Conservation (phyloP, 2,888 invertebrate species). For the Mellilla xanthometata region DNA sequence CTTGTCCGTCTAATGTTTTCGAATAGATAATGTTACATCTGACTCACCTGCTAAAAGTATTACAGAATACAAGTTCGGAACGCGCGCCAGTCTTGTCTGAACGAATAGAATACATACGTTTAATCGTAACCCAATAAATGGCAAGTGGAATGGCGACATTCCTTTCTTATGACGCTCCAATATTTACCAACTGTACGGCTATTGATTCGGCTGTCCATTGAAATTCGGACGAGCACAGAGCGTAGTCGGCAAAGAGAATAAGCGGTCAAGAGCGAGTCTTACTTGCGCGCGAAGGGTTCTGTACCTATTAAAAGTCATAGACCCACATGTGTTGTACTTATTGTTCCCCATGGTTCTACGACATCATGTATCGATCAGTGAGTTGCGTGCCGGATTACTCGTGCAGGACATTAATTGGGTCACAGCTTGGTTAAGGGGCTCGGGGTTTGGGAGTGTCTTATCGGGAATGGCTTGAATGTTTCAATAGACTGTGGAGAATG, state of each 20-base stretch:
- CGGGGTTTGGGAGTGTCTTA: slow-evolving; percentile 28
- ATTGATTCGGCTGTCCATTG: slow-evolving; percentile 47
- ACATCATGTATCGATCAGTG: slow-evolving; percentile 43
- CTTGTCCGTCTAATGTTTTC: too few species aligned
- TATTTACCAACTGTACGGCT: slow-evolving; percentile 47
- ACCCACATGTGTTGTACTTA: too few species aligned
- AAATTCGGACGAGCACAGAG: slow-evolving; percentile 34
- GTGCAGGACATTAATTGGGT: slow-evolving; percentile 60
- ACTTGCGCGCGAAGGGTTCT: too few species aligned
- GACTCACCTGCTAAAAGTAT: slow-evolving; percentile 19
- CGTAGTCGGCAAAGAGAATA: too few species aligned
- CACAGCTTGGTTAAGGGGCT: slow-evolving; percentile 40
- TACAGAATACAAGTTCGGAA: slow-evolving; percentile 25
- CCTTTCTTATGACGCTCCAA: slow-evolving; percentile 41
- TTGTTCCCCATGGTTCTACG: too few species aligned
- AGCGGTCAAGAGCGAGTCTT: too few species aligned
- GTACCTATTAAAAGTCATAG: too few species aligned
- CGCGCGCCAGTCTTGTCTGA: slow-evolving; percentile 22
- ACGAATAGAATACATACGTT: slow-evolving; percentile 22
- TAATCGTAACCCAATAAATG: slow-evolving; percentile 31
- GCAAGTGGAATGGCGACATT: slow-evolving; percentile 43
- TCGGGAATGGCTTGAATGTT: slow-evolving; percentile 9
- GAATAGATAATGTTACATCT: slow-evolving; percentile 1
- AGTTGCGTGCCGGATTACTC: slow-evolving; percentile 43
- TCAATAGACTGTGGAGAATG: too few species aligned